Conservation (phyloP, 2,113 vertebrate species). For the Mormyrus iriodes region DNA sequence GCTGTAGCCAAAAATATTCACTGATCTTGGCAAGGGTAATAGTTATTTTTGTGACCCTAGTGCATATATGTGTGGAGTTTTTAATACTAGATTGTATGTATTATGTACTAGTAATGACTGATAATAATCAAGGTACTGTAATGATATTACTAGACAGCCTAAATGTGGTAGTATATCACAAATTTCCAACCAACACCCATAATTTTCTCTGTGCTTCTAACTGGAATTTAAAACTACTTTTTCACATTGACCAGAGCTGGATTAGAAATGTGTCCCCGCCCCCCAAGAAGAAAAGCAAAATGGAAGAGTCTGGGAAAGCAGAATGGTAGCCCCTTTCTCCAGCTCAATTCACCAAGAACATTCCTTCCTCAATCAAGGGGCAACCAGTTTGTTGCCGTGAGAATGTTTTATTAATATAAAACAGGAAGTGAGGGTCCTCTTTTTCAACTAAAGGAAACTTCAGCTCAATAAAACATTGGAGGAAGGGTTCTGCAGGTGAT, state of each 20-base stretch:
- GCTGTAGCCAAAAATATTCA: background rate
- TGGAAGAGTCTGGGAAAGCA: background rate
- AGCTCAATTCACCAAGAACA: background rate
- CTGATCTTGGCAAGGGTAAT: background rate
- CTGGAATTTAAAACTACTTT: background rate
- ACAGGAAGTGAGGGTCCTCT: background rate
- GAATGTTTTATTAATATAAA: constrained; percentile 6
- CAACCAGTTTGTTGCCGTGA: background rate
- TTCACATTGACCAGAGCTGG: background rate
- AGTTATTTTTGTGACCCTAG: background rate
- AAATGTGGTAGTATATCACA: background rate
- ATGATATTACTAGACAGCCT: background rate
- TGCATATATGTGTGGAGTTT: background rate
- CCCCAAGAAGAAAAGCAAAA: background rate
- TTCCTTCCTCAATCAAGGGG: background rate
- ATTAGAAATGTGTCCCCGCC: background rate
- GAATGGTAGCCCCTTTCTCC: background rate
- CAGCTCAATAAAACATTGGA: background rate
- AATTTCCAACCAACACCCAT: background rate
- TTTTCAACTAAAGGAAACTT: background rate
- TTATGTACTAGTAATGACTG: background rate
- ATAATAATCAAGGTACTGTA: background rate
- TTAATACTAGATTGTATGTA: background rate
- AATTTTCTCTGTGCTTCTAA: background rate
- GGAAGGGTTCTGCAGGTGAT: background rate